Conservation (phyloP, 1,140 invertebrate species). For the Apis dorsata region DNA sequence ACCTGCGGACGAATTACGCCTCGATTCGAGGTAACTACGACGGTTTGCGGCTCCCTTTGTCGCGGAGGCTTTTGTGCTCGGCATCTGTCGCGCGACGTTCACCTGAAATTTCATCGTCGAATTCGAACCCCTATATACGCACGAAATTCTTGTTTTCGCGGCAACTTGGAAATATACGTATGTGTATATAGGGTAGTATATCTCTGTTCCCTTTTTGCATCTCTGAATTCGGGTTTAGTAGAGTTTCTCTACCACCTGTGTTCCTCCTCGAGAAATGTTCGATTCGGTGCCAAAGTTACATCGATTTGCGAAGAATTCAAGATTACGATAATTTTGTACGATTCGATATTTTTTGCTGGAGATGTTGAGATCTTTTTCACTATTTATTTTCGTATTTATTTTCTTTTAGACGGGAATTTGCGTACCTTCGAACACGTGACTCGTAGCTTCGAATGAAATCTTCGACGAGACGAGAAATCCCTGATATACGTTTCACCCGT, state of each 20-base stretch:
- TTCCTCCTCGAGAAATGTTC: neutral
- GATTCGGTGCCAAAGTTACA: too few species aligned
- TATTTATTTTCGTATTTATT: too few species aligned
- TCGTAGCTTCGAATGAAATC: neutral
- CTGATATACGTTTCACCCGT: neutral
- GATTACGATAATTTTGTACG: neutral
- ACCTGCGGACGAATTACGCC: conserved; percentile 26
- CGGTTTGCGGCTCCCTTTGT: conserved; percentile 21
- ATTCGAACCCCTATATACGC: neutral
- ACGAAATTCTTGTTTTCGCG: neutral
- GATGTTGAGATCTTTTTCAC: too few species aligned
- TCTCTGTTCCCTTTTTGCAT: neutral
- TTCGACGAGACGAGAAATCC: neutral
- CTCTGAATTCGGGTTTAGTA: neutral
- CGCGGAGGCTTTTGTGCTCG: conserved; percentile 12
- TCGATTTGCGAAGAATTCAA: neutral
- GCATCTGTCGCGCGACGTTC: conserved; percentile 17
- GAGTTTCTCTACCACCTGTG: neutral
- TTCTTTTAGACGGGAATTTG: neutral
- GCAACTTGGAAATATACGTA: neutral
- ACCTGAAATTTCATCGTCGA: conserved; percentile 31
- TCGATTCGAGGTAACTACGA: conserved; percentile 35
- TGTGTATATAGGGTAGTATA: neutral
- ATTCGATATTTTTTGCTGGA: neutral
- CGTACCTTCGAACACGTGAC: neutral